Base-by-base conservation (phyloP, 2,797 vertebrate species). In the Florisuga fusca region DNA sequence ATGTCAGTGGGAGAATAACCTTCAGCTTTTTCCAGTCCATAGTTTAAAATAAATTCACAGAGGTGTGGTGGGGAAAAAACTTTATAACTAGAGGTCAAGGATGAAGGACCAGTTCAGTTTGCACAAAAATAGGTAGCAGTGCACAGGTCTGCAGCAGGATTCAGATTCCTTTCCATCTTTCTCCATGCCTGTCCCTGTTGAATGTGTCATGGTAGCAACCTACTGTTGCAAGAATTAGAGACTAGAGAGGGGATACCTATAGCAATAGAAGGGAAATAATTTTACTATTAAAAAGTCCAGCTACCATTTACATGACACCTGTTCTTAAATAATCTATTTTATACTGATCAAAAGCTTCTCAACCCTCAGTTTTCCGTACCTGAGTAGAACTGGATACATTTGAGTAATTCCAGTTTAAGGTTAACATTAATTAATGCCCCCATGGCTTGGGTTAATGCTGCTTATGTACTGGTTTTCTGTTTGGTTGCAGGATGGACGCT, bases 401-500 rank as follows among this genome's bases (percentile, higher is more conserved):
- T 72, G 31, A 61, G 25, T n/a, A 81, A 21, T 17, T 14, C 4
- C 46, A 36, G 10, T 73, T 75, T 34, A 38, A 9, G 10, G 20
- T 59, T 71, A 54, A 6, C 3, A 6, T 76, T 7, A 82, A 76
- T 57, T 78, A 34, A 57, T 54, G 17, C 23, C 50, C 18, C 9
- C 0, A 1, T 38, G 34, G 5, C 64, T 71, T 14, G 20, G 12
- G 21, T 23, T 71, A 34, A 62, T 66, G 12, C 20, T 80, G 13
- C 48, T 79, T 67, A 16, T 23, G 4, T 58, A 20, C 34, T 59
- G 10, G 23, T 78, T 72, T 87, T 72, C 43, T 96, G 14, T 89
- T 90, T 90, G 41, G 41, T 84, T 98, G 27, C 89, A 99, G 99
- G 99, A 99, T 97, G 99, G 99, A 27, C 98, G 99, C 54, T 90